Percentiles rank a stretch among this genome's conserved stretches.
Evolutionary conservation across 23 tunicate genomes (phyloP).

Genomic region (Styela clava): DNA sequence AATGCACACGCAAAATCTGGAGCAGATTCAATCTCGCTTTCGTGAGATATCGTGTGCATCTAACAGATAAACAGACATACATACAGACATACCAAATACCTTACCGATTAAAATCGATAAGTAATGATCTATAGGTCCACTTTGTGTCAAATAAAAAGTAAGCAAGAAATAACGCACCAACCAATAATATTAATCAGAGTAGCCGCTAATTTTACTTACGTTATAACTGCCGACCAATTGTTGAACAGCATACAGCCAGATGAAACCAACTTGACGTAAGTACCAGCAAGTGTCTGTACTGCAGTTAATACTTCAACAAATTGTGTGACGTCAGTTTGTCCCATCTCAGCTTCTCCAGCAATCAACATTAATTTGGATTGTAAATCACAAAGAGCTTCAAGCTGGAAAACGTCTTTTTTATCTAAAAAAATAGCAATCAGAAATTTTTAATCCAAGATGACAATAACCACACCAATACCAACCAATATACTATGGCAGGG

Average conservation of each 20-base stretch:
- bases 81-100: no score
- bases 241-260: constrained; percentile 70
- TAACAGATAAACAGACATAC: no score
- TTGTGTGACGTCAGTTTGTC: constrained; percentile 46
- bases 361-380: constrained; percentile 56
- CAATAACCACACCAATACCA: no score
- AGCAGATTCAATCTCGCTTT: no score
- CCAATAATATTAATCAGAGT: no score
- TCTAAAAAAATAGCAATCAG: background rate
- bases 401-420: background rate
- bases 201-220: constrained; percentile 38
- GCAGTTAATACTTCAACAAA: constrained; percentile 41
- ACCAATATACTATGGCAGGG: no score
- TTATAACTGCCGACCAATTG: constrained; percentile 41
- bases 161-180: no score
- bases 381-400: constrained; percentile 34
- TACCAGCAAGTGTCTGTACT: constrained; percentile 45
- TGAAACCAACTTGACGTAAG: constrained; percentile 45
- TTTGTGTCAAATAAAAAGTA: no score
- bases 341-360: constrained; percentile 61
- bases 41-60: no score
- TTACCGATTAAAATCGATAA: no score
- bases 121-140: no score
- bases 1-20: no score
- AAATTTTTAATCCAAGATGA: background rate